phyloP scores from a whole-genome alignment of 1,140 invertebrate genomes.

The Onthophagus taurus region DNA sequence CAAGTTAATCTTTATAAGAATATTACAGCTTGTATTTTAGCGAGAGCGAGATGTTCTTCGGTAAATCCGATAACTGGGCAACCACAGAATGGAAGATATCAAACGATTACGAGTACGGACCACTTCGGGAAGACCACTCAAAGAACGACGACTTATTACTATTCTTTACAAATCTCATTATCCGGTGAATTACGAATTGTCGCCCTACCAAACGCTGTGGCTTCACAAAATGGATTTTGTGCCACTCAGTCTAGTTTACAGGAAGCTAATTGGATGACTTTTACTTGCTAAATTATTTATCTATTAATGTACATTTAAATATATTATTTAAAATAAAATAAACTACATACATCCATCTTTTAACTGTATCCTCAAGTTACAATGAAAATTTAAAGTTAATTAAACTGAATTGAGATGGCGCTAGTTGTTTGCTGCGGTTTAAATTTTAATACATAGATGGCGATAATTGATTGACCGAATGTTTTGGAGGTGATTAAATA shows the following conservation, averaged over 20 bases:
- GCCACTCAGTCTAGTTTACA: conserved; percentile 27
- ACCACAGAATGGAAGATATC: conserved; percentile 38
- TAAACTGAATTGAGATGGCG: no score
- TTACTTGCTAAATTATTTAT: conserved; percentile 21
- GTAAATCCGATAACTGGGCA: conserved; percentile 50
- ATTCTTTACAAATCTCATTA: conserved; percentile 44
- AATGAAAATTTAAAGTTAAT: no score
- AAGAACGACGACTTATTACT: conserved; percentile 34
- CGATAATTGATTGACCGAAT: no score
- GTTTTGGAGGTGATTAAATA: no score
- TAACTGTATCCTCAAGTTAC: no score
- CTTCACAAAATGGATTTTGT: conserved; percentile 30
- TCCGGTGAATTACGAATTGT: conserved; percentile 43
- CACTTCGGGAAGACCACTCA: conserved; percentile 18
- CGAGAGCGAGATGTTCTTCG: conserved; percentile 42
- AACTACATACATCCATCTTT: no score
- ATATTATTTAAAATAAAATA: no score
- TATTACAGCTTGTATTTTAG: conserved; percentile 46
- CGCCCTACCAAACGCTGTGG: conserved; percentile 37
- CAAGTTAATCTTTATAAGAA: conserved; percentile 45
- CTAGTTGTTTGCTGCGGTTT: no score
- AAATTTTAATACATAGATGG: no score
- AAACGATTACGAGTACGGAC: conserved; percentile 23
- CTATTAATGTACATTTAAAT: no score
- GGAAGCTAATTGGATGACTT: conserved; percentile 31